phyloP scores from a whole-genome alignment of 2,113 vertebrate species.

The Albula goreensis region DNA sequence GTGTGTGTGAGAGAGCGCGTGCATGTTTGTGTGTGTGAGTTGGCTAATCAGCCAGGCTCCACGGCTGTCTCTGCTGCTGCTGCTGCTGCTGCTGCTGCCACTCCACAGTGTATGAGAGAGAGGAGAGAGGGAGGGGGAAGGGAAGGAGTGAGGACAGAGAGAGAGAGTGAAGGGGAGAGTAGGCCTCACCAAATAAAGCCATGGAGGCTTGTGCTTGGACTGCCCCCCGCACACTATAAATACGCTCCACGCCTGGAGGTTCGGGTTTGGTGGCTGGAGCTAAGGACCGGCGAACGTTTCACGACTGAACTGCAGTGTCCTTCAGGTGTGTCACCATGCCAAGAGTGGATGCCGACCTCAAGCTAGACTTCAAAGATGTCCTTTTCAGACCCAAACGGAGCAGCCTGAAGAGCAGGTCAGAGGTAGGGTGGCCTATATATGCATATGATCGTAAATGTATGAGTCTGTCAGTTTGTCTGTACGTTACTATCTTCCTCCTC shows the following conservation, averaged over 20 bases:
- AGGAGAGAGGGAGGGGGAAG: conserved; percentile 33
- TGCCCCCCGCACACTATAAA: conserved; percentile 73
- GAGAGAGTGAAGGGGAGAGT: conserved; percentile 40
- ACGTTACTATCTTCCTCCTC: neutral
- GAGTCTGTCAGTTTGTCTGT: neutral
- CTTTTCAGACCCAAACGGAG: conserved; percentile 94
- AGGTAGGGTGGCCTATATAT: conserved; percentile 71
- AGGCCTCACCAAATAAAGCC: conserved; percentile 81
- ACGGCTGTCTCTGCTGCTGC: conserved; percentile 31
- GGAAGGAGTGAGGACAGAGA: conserved; percentile 22
- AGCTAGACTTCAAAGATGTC: conserved; percentile 98
- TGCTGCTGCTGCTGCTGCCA: conserved; percentile 64
- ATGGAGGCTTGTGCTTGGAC: conserved; percentile 64
- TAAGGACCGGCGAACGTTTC: conserved; percentile 48
- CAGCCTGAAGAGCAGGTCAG: conserved; percentile 93
- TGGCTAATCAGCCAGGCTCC: conserved; percentile 30
- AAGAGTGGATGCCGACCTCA: conserved; percentile 91
- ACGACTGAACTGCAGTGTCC: conserved; percentile 40
- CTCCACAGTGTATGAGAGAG: conserved; percentile 40
- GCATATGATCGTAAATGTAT: neutral
- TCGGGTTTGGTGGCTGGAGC: conserved; percentile 76
- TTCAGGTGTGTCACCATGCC: conserved; percentile 74
- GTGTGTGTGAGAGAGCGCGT: conserved; percentile 29
- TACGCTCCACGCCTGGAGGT: conserved; percentile 62
- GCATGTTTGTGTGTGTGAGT: conserved; percentile 35